Conservation (phyloP, 2,888 invertebrate genomes). For the Ramazzottius varieornatus region DNA sequence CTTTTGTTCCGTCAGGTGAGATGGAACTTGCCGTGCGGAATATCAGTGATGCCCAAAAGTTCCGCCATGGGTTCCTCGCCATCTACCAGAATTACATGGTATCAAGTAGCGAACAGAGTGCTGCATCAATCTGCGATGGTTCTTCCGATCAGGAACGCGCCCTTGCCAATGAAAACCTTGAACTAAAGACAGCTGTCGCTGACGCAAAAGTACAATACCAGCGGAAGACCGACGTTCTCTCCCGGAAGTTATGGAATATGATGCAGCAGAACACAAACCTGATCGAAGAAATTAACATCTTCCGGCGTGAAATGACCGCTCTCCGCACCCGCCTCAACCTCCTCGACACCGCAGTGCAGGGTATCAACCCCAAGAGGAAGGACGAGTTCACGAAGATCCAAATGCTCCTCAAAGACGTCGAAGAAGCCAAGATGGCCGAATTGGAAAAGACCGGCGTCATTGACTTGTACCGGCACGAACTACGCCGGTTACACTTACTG, state of each 20-base stretch:
- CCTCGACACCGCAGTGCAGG: slow-evolving; percentile 28
- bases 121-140: neutral
- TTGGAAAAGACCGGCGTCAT: neutral
- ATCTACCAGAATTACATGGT: neutral
- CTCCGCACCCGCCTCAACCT: slow-evolving; percentile 38
- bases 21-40: neutral
- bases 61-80: neutral
- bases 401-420: neutral
- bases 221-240: neutral
- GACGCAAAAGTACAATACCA: neutral
- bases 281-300: slow-evolving; percentile 44
- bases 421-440: neutral
- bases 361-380: neutral
- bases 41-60: neutral
- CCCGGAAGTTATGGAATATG: neutral
- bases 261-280: slow-evolving; percentile 45
- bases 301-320: slow-evolving; percentile 40
- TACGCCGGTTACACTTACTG: neutral
- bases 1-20: neutral
- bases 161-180: neutral
- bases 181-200: neutral
- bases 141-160: neutral
- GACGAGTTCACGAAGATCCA: neutral
- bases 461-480: neutral
- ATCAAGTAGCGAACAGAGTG: neutral